phyloP scores from a whole-genome alignment of 1,140 invertebrate species.

The Lerema accius region DNA sequence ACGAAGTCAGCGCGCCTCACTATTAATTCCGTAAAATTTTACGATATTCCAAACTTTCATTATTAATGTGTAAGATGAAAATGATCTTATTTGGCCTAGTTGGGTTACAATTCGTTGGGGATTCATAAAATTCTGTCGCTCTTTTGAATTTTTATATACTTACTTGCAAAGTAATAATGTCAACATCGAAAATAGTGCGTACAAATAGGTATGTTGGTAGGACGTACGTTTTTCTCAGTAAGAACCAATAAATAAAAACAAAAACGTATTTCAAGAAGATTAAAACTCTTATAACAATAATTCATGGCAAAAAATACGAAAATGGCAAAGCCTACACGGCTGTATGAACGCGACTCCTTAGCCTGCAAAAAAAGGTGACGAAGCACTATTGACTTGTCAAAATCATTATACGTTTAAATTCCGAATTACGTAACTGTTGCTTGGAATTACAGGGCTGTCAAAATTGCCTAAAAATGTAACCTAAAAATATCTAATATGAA shows the following conservation, averaged over 20 bases:
- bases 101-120: not conserved
- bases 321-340: constrained; percentile 3
- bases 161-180: too few relatives aligned
- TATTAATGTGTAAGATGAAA: constrained; percentile 9
- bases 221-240: not conserved
- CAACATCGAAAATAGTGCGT: too few relatives aligned
- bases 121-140: too few relatives aligned
- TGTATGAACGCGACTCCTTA: not conserved
- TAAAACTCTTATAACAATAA: constrained; percentile 14
- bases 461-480: too few relatives aligned
- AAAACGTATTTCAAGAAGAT: constrained; percentile 1
- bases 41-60: constrained; percentile 18
- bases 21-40: constrained; percentile 21
- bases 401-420: constrained; percentile 16
- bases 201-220: too few relatives aligned
- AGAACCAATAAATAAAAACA: not conserved
- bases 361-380: not conserved
- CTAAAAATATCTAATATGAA: too few relatives aligned
- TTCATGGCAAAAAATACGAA: not conserved
- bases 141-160: too few relatives aligned
- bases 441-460: constrained; percentile 2
- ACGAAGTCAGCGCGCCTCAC: constrained; percentile 3
- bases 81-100: constrained; percentile 7
- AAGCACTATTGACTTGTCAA: constrained; percentile 15
- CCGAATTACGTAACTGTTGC: constrained; percentile 11